Evolutionary conservation across 2,797 vertebrate genomes (phyloP).

Genomic region (Periophthalmus magnuspinnatus): DNA sequence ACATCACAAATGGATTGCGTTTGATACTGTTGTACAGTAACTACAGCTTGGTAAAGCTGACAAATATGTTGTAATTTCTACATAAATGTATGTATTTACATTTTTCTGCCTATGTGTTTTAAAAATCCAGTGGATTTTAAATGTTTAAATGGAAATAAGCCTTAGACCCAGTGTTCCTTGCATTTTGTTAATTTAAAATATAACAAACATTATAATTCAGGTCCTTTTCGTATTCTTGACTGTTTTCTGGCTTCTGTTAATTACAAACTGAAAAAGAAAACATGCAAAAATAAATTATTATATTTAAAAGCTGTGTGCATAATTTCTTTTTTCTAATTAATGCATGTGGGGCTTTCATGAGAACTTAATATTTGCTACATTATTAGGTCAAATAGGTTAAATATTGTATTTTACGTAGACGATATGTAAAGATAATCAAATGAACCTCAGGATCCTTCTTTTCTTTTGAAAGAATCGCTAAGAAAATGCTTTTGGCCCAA

Average conservation of each 20-base stretch:
- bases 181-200: conserved; percentile 2
- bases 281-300: conserved; percentile 73
- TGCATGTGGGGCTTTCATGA: neutral
- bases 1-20: conserved; percentile 13
- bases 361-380: conserved; percentile 2
- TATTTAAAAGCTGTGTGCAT: conserved; percentile 59
- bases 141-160: neutral
- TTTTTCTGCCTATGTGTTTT: neutral
- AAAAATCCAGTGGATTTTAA: neutral
- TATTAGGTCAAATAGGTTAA: neutral
- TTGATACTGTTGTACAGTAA: conserved; percentile 9
- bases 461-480: conserved; percentile 93
- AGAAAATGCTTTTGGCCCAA: conserved; percentile 98
- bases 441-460: conserved; percentile 68
- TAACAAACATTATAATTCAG: neutral
- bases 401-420: neutral
- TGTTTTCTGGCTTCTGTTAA: conserved; percentile 29
- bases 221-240: neutral
- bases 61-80: conserved; percentile 3
- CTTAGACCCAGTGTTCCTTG: neutral
- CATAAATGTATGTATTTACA: conserved; percentile 7
- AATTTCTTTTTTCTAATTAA: conserved; percentile 33
- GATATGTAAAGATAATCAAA: conserved; percentile 45
- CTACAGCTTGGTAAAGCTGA: neutral
- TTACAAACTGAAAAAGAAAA: conserved; percentile 44